These are phyloP conservation scores for Urocynchramus pylzowi DNA, from an alignment of 2,113 vertebrate genomes.

Conservation along the genomic window DNA sequence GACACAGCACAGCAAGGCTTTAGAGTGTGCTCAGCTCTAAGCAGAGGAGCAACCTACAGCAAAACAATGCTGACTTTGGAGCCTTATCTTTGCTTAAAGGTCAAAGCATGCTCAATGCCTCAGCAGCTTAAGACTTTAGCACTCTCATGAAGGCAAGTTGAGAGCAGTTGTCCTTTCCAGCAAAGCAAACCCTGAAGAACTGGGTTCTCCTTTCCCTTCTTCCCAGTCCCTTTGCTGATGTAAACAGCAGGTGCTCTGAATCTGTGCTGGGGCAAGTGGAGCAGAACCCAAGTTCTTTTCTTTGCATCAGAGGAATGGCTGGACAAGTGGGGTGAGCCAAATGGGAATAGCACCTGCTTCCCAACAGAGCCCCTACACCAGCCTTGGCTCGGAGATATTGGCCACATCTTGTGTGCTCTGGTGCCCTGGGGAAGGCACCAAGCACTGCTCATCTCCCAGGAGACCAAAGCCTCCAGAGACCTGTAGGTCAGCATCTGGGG, in stretches of 20 bases:
- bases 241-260: neutral
- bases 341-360: fast-evolving
- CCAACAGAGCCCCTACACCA: neutral
- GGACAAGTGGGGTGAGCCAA: neutral
- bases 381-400: neutral
- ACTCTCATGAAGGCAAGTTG: neutral
- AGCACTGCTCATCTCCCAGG: neutral
- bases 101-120: neutral
- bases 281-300: neutral
- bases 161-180: neutral
- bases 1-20: neutral
- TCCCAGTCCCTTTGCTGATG: neutral
- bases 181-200: neutral
- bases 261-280: neutral
- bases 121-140: neutral
- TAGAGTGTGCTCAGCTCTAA: neutral
- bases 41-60: neutral
- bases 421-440: neutral
- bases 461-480: neutral
- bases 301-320: neutral
- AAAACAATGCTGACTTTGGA: neutral
- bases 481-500: neutral
- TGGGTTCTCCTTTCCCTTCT: neutral
- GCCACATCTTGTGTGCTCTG: fast-evolving
- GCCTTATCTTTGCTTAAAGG: constrained; percentile 27